A percentile compares a stretch with the other conserved stretches of the same genome.
phyloP scores from a whole-genome alignment of 2,888 invertebrate genomes.

The Sinhomidia bicolor region DNA sequence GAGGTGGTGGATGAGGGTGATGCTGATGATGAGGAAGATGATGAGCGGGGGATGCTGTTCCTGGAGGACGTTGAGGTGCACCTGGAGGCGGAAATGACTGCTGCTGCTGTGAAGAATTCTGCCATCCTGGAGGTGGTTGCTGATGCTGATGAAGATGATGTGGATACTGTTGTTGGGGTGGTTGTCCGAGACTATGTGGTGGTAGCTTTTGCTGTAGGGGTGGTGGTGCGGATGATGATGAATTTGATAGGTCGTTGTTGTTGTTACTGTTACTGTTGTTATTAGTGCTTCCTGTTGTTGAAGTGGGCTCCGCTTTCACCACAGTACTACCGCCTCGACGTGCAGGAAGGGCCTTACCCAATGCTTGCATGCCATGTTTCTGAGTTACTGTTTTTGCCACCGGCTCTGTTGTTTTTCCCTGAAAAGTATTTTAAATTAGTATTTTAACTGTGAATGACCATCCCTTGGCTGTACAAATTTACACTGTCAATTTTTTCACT shows the following conservation, averaged over 20 bases:
- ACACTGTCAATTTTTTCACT: background rate
- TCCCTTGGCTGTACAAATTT: background rate
- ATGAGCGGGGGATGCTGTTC: constrained; percentile 73
- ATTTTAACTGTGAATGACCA: background rate
- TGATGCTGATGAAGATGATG: constrained; percentile 36
- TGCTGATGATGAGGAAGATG: constrained; percentile 59
- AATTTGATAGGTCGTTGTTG: constrained; percentile 27
- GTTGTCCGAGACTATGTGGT: constrained; percentile 58
- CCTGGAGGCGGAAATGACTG: constrained; percentile 63
- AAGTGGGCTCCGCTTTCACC: constrained; percentile 75
- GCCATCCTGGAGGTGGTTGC: constrained; percentile 75
- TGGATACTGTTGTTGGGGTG: constrained; percentile 51
- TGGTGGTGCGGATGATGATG: constrained; percentile 29
- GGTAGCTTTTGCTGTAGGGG: background rate
- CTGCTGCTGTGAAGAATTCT: background rate
- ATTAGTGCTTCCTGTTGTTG: constrained; percentile 53
- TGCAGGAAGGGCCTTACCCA: constrained; percentile 99
- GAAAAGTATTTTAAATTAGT: background rate
- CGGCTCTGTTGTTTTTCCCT: constrained; percentile 79
- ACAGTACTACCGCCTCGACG: constrained; percentile 88
- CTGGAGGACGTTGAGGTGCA: constrained; percentile 76
- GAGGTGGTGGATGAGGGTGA: constrained; percentile 73
- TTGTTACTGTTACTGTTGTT: background rate
- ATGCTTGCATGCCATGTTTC: constrained; percentile 99
- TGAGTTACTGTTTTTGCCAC: constrained; percentile 79